Evolutionary conservation across 2,113 vertebrate species (phyloP).

Genomic region (Gallinago undulata): DNA sequence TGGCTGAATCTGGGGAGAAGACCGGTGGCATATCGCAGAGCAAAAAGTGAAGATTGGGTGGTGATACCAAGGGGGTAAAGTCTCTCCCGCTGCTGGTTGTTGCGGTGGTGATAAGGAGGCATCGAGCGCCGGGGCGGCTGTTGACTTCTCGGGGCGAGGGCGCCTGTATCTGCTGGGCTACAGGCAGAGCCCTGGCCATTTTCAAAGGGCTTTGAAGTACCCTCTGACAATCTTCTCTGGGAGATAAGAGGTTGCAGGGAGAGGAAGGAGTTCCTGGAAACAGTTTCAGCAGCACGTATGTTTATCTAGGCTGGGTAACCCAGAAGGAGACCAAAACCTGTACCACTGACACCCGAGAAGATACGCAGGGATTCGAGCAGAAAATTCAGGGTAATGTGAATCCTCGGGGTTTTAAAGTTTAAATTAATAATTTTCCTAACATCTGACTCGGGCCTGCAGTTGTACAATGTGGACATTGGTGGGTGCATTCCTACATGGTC

Average conservation of each 20-base stretch:
- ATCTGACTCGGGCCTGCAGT: background rate
- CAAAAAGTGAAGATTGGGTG: background rate
- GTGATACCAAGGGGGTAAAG: background rate
- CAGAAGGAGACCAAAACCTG: conserved; percentile 24
- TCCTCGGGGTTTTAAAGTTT: background rate
- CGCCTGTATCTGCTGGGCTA: background rate
- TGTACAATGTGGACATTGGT: accelerated
- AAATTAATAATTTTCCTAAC: background rate
- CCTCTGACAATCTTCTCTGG: conserved; percentile 35
- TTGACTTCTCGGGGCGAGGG: background rate
- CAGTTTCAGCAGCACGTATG: conserved; percentile 7
- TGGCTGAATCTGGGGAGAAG: background rate
- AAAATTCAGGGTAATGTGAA: conserved; percentile 17
- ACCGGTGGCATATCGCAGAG: accelerated
- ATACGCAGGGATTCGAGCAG: background rate
- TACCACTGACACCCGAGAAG: background rate
- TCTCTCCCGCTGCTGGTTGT: background rate
- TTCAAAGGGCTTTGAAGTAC: conserved; percentile 71
- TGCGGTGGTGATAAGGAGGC: background rate
- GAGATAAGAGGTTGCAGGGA: conserved; percentile 58
- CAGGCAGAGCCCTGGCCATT: conserved; percentile 56
- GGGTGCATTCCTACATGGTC: background rate
- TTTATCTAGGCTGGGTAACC: conserved; percentile 48
- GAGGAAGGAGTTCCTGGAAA: conserved; percentile 58
- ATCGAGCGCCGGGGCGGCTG: background rate